phyloP scores from a whole-genome alignment of 1,140 invertebrate genomes.

The Euura saliciscinereae region DNA sequence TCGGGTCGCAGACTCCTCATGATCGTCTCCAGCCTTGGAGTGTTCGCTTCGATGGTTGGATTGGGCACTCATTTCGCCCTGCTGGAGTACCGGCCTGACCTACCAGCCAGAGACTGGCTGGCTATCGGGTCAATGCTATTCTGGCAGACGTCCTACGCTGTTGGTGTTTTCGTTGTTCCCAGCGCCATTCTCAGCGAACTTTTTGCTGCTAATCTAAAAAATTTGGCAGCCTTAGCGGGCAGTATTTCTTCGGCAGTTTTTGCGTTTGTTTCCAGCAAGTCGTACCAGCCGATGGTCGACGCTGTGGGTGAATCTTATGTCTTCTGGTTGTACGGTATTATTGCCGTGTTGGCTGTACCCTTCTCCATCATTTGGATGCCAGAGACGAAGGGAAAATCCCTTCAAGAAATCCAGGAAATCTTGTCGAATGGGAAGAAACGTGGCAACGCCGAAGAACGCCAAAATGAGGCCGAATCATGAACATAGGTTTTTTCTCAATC shows the following conservation, averaged over 20 bases:
- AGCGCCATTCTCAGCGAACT: conserved; percentile 75
- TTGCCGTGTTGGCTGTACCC: conserved; percentile 66
- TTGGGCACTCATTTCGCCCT: conserved; percentile 69
- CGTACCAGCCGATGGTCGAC: conserved; percentile 69
- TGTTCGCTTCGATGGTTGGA: conserved; percentile 60
- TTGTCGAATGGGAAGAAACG: not conserved
- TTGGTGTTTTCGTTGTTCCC: conserved; percentile 73
- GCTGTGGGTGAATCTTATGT: conserved; percentile 54
- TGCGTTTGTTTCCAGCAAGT: conserved; percentile 75
- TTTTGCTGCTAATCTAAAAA: conserved; percentile 71
- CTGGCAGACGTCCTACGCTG: conserved; percentile 69
- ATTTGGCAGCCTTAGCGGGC: conserved; percentile 70
- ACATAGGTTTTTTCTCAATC: too few species aligned
- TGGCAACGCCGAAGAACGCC: too few species aligned
- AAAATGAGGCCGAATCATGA: too few species aligned
- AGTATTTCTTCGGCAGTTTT: conserved; percentile 73
- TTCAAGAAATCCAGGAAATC: conserved; percentile 45
- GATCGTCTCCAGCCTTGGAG: conserved; percentile 64
- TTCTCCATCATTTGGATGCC: conserved; percentile 72
- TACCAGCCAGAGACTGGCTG: conserved; percentile 57
- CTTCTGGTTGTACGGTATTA: conserved; percentile 25
- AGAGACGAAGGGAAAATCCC: conserved; percentile 83
- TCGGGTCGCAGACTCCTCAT: conserved; percentile 73
- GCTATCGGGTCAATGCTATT: conserved; percentile 67
- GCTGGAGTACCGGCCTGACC: conserved; percentile 57